Evolutionary conservation across 2,113 vertebrate genomes (phyloP).

Genomic region (Eulemur rufifrons): DNA sequence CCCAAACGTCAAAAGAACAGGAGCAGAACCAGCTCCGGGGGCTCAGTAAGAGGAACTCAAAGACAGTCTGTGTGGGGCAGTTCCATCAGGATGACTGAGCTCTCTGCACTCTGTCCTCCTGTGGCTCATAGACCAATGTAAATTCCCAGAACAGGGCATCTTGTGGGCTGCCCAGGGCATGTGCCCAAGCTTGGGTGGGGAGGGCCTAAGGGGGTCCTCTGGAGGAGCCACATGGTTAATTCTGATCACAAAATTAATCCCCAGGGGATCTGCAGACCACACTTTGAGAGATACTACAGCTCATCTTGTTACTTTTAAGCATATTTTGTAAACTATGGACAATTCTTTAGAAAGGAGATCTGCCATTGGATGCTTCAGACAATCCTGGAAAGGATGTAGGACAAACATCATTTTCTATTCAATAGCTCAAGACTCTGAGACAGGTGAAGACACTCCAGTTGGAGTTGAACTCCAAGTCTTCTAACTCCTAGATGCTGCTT

Average conservation of each 20-base stretch:
- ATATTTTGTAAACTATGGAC: background rate
- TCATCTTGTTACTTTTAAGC: background rate
- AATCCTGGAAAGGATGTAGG: background rate
- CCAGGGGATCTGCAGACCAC: background rate
- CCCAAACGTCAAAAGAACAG: background rate
- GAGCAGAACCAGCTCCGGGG: background rate
- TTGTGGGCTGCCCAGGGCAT: background rate
- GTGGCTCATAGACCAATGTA: background rate
- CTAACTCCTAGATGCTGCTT: background rate
- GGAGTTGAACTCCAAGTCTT: background rate
- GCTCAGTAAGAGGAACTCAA: background rate
- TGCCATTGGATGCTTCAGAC: background rate
- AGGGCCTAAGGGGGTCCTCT: background rate
- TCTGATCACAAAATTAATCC: background rate
- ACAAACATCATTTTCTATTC: background rate
- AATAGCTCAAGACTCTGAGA: background rate
- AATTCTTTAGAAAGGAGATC: background rate
- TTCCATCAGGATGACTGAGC: no score
- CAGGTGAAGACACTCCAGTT: background rate
- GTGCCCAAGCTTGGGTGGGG: background rate
- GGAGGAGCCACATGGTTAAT: background rate
- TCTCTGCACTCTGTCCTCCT: background rate
- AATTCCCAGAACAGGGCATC: background rate
- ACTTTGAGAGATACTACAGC: background rate
- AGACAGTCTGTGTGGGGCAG: background rate